Base-by-base conservation (phyloP, 2,113 vertebrate genomes). In the Lethenteron camtschaticum region DNA sequence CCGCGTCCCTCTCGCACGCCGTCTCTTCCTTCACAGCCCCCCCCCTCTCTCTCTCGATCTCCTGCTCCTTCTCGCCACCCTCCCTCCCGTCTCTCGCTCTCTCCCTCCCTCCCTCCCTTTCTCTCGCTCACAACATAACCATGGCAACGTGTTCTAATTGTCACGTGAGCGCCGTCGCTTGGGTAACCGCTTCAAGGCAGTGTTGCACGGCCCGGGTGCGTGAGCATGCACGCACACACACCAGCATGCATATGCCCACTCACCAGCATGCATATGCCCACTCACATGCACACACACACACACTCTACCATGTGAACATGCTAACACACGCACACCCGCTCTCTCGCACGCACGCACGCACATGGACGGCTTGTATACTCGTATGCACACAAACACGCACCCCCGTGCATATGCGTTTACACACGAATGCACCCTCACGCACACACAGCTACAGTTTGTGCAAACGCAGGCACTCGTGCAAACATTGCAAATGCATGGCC, bases 201-300 rank as follows among this genome's bases (percentile, higher is more conserved):
- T 41, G 41, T 41, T 41, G 41, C 41, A 41, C 41, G 41, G 41
- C 41, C 41, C 41, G 41, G 59, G 20, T 18, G 20, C 59, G 20
- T 63, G 59, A 14, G 59, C 59, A 63, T 4, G 20, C 59, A 63
- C 59, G 3, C 8, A 63, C 59, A 63, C 59, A 63, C 59, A 63
- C 59, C 5, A 13, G 3, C 59, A 63, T 18, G 20, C 59, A 63
- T 16, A 63, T 16, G 16, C 59, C 12, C 59, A 63, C 59, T 13
- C 59, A 63, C 59, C 5, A 13, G 3, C 59, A 63, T 18, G 20
- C 59, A 63, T 16, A 63, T 16, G 16, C 59, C 12, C 59, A 63
- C 59, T 13, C 59, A 63, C 59, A 63, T 16, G 16, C 59, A 63
- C 59, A 63, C 59, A 63, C 59, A 63, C 59, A 63, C 59, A 63